Evolutionary conservation across 30 jellyfish, hydroid and myxozoan species (phyloP), one percentile per base, ranked within the genome.

Genomic region (Sanderia malayensis): DNA sequence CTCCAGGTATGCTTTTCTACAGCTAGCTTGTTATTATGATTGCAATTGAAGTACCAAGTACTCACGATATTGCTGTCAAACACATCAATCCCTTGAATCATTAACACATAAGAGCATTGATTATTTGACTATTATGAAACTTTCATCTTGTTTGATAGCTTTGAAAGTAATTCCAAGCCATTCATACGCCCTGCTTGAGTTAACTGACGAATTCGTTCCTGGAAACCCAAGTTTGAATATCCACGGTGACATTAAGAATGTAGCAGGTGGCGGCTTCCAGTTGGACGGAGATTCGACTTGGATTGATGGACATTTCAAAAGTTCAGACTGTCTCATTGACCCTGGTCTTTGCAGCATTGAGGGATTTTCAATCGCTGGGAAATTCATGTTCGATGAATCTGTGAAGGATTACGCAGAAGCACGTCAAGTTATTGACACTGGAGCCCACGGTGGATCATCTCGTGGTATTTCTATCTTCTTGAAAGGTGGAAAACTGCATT

Each of bases 371-470:
- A 60, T 87, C 23, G 81, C 99, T n/a, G 88, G 95, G 17, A 94
- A 89, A 71, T 64, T 84, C 55, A 63, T 57, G 79, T 65, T 94
- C 44, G 76, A 75, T 26, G 85, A 72, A 55, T 23, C 76, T 31
- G 77, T 65, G 18, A 74, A 67, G 31, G 45, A 46, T 19, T 66
- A 77, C 62, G 32, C 99, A n/a, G 96, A 80, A 10, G 92, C 92
- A 11, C 90, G 87, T 6, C 86, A 80, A 58, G 75, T 94, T 67
- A 28, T 94, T 6, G 99, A 94, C 63, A 81, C 96, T 52, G 99
- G 99, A 17, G 96, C 97, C 9, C 96, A 94, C 67, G 97, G 96
- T 20, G 97, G 96, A 24, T 72, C 97, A 1, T 94, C 96, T 2
- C 96, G 99, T 60, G 99, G 99, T 34, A 91, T 94, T 30, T 86